These are phyloP conservation scores for Polyploca ridens DNA, from an alignment of 2,888 invertebrate species.

Conservation along the genomic window DNA sequence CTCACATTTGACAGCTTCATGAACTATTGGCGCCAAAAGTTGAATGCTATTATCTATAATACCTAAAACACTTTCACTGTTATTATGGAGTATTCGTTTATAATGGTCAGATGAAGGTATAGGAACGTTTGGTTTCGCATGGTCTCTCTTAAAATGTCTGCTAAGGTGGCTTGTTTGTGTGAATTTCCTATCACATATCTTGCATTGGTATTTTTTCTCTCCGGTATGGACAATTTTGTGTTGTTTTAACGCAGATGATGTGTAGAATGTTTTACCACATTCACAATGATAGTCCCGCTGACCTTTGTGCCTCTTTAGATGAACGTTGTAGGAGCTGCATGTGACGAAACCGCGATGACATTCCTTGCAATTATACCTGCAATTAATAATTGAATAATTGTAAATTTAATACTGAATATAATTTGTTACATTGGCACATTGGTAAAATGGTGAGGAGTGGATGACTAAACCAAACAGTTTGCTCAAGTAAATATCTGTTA, in stretches of 20 bases:
- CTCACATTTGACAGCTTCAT: slow-evolving; percentile 51
- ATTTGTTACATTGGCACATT: no score
- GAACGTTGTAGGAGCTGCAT: slow-evolving; percentile 72
- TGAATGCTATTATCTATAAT: slow-evolving; percentile 17
- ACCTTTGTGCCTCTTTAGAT: slow-evolving; percentile 74
- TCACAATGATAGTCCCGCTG: slow-evolving; percentile 76
- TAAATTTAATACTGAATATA: neutral
- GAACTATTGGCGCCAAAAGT: slow-evolving; percentile 13
- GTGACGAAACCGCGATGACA: slow-evolving; percentile 76
- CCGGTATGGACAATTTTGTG: slow-evolving; percentile 77
- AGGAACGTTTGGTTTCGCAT: slow-evolving; percentile 65
- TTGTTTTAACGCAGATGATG: slow-evolving; percentile 74
- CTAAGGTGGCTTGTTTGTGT: slow-evolving; percentile 74
- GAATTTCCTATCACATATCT: slow-evolving; percentile 74
- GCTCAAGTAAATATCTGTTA: no score
- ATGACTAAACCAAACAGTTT: no score
- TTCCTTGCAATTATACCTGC: slow-evolving; percentile 72
- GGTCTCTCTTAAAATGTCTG: slow-evolving; percentile 74
- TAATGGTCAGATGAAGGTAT: slow-evolving; percentile 65
- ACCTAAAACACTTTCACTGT: slow-evolving; percentile 33
- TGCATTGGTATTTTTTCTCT: slow-evolving; percentile 76
- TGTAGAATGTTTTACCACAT: slow-evolving; percentile 78
- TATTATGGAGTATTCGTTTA: slow-evolving; percentile 53
- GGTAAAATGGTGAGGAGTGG: no score
- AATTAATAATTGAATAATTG: slow-evolving; percentile 14